These are phyloP conservation scores for Hylomyscus alleni DNA, from an alignment of 2,797 vertebrate genomes.

Conservation along the genomic window DNA sequence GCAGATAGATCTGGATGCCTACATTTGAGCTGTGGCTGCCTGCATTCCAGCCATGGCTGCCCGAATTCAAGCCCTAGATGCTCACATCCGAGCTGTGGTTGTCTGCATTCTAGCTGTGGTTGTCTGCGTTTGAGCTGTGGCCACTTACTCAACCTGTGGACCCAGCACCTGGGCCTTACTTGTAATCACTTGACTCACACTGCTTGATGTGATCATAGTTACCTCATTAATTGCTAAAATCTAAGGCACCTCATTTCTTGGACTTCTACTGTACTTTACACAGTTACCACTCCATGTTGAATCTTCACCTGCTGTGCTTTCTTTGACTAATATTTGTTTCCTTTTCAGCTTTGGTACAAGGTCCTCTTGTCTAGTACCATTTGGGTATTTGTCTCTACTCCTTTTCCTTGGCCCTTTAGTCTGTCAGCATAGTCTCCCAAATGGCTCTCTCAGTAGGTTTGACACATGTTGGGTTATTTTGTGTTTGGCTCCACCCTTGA, in stretches of 20 bases:
- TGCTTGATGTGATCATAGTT: background rate
- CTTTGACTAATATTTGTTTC: background rate
- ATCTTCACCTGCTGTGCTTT: background rate
- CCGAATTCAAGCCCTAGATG: too few species aligned
- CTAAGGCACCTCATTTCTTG: background rate
- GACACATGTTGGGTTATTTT: background rate
- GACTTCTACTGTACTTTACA: background rate
- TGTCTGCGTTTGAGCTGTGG: too few species aligned
- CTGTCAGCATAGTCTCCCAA: background rate
- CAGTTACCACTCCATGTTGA: background rate
- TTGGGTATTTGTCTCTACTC: background rate
- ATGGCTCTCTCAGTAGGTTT: background rate
- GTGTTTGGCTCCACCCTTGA: background rate
- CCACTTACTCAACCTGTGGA: background rate
- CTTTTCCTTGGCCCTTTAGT: background rate
- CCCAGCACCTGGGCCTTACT: background rate
- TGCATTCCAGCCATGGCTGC: too few species aligned
- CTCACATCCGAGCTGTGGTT: too few species aligned
- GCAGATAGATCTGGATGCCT: background rate
- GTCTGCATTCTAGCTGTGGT: too few species aligned
- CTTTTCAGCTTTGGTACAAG: background rate
- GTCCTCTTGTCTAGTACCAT: background rate
- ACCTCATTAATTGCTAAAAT: conserved; percentile 13
- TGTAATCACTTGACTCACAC: background rate
- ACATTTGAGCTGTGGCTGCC: background rate